A percentile compares a stretch with the other conserved stretches of the same genome.
These are phyloP conservation scores for Mya arenaria DNA, from an alignment of 1,140 invertebrate genomes.

Conservation along the genomic window DNA sequence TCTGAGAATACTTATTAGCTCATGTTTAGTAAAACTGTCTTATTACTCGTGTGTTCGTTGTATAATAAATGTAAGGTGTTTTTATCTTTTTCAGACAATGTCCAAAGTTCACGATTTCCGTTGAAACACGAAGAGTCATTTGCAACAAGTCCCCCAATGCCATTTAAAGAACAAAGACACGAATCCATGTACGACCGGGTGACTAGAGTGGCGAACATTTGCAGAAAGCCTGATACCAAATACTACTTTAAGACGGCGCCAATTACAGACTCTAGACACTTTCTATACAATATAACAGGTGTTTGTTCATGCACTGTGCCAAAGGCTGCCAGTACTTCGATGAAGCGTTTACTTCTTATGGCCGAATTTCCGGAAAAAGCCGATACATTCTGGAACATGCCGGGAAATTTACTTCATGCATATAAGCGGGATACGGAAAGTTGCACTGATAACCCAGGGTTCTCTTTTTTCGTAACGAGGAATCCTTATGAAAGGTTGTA, in stretches of 20 bases:
- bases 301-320: constrained; percentile 19
- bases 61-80: no score
- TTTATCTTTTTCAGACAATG: no score
- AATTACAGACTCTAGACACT: no score
- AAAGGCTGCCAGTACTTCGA: constrained; percentile 36
- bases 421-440: background rate
- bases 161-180: no score
- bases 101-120: no score
- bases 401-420: constrained; percentile 15
- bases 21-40: no score
- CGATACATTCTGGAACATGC: background rate
- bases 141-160: no score
- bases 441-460: background rate
- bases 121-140: no score
- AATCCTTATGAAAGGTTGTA: constrained; percentile 33
- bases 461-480: constrained; percentile 25
- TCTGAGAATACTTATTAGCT: no score
- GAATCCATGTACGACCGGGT: background rate
- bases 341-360: background rate
- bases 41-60: no score
- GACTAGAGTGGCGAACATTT: background rate
- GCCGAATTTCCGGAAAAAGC: constrained; percentile 34
- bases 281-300: background rate
- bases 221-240: background rate
- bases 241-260: no score